Percentiles rank a stretch among this genome's conserved stretches.
These are phyloP conservation scores for Drosophila quinaria DNA, from an alignment of 2,888 invertebrate species.

Conservation along the genomic window DNA sequence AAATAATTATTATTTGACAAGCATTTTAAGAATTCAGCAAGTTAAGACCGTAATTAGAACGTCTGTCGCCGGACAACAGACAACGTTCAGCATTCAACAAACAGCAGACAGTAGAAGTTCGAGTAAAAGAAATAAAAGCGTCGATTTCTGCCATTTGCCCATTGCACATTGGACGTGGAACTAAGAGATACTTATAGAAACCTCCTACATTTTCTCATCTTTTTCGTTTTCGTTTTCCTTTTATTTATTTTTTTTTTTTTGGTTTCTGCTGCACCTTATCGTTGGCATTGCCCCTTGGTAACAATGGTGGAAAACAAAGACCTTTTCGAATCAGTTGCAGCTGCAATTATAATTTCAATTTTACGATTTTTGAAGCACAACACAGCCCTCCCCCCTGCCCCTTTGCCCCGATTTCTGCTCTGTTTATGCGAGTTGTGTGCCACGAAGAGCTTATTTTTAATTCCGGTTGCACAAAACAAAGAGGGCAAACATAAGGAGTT, in stretches of 20 bases:
- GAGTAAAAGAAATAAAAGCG: constrained; percentile 14
- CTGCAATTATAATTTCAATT: constrained; percentile 80
- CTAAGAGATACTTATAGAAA: constrained; percentile 27
- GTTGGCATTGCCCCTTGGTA: constrained; percentile 10
- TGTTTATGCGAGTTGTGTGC: constrained; percentile 68
- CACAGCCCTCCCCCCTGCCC: background rate
- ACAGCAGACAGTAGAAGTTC: constrained; percentile 2
- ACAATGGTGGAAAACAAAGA: constrained; percentile 51
- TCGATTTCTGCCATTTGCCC: constrained; percentile 40
- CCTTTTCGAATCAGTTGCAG: constrained; percentile 72
- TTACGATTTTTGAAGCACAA: constrained; percentile 76
- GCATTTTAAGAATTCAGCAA: constrained; percentile 69
- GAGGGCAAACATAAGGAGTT: constrained; percentile 48
- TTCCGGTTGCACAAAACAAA: constrained; percentile 65
- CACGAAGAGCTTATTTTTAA: constrained; percentile 76
- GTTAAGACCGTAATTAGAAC: constrained; percentile 72
- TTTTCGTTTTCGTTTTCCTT: background rate
- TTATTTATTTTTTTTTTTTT: too few species aligned
- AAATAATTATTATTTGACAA: constrained; percentile 77
- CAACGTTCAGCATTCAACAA: background rate
- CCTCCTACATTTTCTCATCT: background rate
- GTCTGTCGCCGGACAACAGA: constrained; percentile 47
- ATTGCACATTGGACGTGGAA: constrained; percentile 20
- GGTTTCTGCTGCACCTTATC: background rate
- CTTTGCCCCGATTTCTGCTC: background rate